Percentiles rank a stretch among this genome's conserved stretches.
Conservation (phyloP, 2,888 invertebrate species). For the Drosophila kokeensis region DNA sequence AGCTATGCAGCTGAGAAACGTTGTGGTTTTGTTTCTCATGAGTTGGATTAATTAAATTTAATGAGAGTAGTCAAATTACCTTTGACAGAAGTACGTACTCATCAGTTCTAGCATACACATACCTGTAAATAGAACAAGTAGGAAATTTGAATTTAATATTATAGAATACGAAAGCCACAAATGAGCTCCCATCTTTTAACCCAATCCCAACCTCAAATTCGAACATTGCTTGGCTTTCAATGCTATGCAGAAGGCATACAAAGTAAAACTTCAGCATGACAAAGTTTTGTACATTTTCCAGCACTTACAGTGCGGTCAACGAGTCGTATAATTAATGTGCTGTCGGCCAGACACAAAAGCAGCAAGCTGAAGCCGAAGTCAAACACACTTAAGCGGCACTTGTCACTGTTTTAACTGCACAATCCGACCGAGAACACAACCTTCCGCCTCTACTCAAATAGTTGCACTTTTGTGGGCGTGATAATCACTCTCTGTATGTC, state of each 20-base stretch:
- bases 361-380: constrained; percentile 70
- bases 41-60: constrained; percentile 19
- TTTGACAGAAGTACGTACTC: constrained; percentile 10
- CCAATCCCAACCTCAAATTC: constrained; percentile 7
- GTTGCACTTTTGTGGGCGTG: constrained; percentile 72
- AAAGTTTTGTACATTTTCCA: constrained; percentile 74
- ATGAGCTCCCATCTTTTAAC: background rate
- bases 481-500: background rate
- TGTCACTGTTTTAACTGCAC: constrained; percentile 58
- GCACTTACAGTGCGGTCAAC: constrained; percentile 75
- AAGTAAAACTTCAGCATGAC: constrained; percentile 54
- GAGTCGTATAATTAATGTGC: constrained; percentile 78
- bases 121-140: constrained; percentile 49
- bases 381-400: constrained; percentile 70
- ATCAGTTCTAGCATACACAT: constrained; percentile 28
- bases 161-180: constrained; percentile 4
- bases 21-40: constrained; percentile 43
- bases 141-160: constrained; percentile 12
- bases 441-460: constrained; percentile 41
- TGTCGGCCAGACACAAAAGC: constrained; percentile 39
- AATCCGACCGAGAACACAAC: constrained; percentile 7
- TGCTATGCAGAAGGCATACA: constrained; percentile 14
- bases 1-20: constrained; percentile 30
- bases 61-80: constrained; percentile 6
- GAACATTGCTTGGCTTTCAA: background rate